phyloP scores from a whole-genome alignment of 2,888 invertebrate genomes.

The Oasisia sp. region DNA sequence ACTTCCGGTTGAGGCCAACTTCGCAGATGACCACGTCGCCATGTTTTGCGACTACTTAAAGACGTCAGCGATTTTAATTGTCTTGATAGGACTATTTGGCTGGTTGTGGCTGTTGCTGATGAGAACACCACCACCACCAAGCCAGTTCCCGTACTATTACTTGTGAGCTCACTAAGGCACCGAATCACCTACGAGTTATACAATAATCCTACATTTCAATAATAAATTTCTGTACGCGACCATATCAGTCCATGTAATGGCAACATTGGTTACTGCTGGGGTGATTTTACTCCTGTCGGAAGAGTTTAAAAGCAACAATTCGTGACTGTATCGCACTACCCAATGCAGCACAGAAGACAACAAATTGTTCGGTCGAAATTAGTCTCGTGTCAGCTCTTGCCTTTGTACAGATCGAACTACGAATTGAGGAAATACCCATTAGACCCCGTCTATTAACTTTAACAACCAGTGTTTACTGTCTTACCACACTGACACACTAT shows the following conservation, averaged over 20 bases:
- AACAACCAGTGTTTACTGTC: no score
- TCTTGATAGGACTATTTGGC: not conserved
- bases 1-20: not conserved
- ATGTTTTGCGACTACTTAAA: not conserved
- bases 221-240: no score
- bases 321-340: not conserved
- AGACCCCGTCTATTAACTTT: no score
- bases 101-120: not conserved
- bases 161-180: not conserved
- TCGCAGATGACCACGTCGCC: not conserved
- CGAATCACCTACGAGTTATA: no score
- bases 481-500: no score
- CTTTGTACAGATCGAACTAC: not conserved
- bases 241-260: not conserved
- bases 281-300: not conserved
- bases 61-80: not conserved
- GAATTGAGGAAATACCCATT: not conserved
- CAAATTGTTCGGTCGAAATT: not conserved
- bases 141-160: not conserved
- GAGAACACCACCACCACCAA: not conserved
- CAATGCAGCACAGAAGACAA: not conserved
- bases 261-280: not conserved
- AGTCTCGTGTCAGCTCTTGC: not conserved
- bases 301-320: not conserved
- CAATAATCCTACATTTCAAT: no score